Base-by-base conservation (phyloP, 2,797 vertebrate species). In the Melanotaenia trifasciata region DNA sequence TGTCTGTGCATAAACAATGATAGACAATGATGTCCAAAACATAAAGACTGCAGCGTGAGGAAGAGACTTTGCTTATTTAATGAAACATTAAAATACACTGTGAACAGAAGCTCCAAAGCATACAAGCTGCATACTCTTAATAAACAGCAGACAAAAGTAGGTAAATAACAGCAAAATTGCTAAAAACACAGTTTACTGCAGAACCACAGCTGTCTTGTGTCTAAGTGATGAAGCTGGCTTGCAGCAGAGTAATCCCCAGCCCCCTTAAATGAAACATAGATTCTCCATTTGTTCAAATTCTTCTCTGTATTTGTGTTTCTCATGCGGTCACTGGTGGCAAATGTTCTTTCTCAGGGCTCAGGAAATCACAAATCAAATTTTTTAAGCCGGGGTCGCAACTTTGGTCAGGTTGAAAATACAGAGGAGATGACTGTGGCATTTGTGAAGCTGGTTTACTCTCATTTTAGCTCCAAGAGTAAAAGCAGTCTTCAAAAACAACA, bases 311-410 rank as follows among this genome's bases (percentile, higher is more conserved):
- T 82, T 78, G 67, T 35, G 36, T 83, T 88, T 85, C 80, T 78
- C 83, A 57, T 77, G 63, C 26, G 58, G 60, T 76, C 72, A 65
- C 71, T 67, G 38, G 50, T 72, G 58, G 70, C 78, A 45, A 66
- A 69, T 43, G 64, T 65, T 66, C 33, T 53, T 64, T 62, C 40
- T 70, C 11, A 9, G 56, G 38, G 58, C 77, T 76, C 84, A 84
- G 86, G 84, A 87, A 90, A 83, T 84, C 81, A 86, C 88, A 87
- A 85, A 90, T 90, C 88, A 87, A 45, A 56, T 64, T 58, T 7
- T 53, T 60, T 26, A 65, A 76, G 74, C 66, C 11, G n/a, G 8
- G 61, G 47, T 76, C 56, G 59, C 30, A 60, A 13, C 32, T 62
- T 40, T 20, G 56, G 61, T 80, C 43, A 14, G 53, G 40, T 58